Evolutionary conservation across 2,113 vertebrate genomes (phyloP), one percentile per base, ranked within the genome.

Genomic region (Gorsachius goisagi): DNA sequence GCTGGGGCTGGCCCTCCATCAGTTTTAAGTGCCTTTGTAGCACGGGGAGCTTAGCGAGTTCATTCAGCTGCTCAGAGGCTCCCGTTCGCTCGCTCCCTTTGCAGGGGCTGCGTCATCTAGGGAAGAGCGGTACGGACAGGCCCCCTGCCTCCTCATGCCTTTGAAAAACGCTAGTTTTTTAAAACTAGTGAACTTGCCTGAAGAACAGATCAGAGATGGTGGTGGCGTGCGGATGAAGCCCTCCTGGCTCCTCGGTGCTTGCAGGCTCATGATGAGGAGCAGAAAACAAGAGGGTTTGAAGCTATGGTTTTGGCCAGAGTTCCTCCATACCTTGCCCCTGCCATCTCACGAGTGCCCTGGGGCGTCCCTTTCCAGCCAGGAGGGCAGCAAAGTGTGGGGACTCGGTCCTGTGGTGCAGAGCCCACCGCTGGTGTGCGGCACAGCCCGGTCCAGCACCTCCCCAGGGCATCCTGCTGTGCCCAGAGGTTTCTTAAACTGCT

Each of bases 291-390:
- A 53, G 59, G 9, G 8, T 28, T 14, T 76, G 18, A 32, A 44
- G 32, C 6, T 20, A 3, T 1, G 17, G 6, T n/a, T 81, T 21
- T 50, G 55, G 19, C 9, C 67, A 39, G 35, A 26, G 4, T 52
- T 44, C 27, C 24, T 37, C 20, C 3, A 0, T 44, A 7, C 15
- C 21, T 64, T 9, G 5, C 0, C n/a, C 10, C 5, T 5, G 21
- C 33, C 39, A 10, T 8, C 23, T 32, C 44, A 35, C 0, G 8
- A 37, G 41, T 22, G 30, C 13, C 69, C 53, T 2, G 0, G 59
- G 72, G 20, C 13, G 22, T n/a, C 33, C 28, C 60, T 14, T 18
- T 3, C 55, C 47, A 55, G 44, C 22, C 33, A 14, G 49, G 50
- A 78, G 30, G 33, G 22, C 2, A 5, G 49, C 24, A 7, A 21